Evolutionary conservation across 92 coral and sea anemone genomes (phyloP).

Genomic region (Heliopora coerulea): DNA sequence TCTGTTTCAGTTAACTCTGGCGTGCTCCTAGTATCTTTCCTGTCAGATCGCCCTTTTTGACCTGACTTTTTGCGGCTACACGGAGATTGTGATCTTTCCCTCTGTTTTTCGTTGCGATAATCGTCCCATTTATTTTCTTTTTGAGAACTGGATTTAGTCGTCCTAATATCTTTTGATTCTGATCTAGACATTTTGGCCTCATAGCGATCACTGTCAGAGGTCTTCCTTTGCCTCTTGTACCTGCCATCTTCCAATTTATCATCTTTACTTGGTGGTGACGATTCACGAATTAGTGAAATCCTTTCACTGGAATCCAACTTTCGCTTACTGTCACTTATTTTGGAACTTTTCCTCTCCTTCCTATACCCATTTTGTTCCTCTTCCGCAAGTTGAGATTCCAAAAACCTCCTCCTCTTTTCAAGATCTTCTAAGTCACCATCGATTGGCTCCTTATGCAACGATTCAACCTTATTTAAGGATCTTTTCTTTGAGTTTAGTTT

Average conservation of each 20-base stretch:
- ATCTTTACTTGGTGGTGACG: slow-evolving; percentile 1
- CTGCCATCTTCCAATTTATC: slow-evolving; percentile 30
- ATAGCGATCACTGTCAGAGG: slow-evolving; percentile 16
- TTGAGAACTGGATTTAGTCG: slow-evolving; percentile 27
- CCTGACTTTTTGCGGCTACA: slow-evolving; percentile 26
- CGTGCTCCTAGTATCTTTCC: neutral
- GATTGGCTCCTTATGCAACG: slow-evolving; percentile 43
- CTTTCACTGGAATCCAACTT: neutral
- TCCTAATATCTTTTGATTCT: slow-evolving; percentile 8
- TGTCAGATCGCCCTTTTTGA: neutral
- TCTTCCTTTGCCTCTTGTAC: slow-evolving; percentile 23
- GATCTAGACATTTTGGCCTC: slow-evolving; percentile 4
- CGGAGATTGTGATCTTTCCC: slow-evolving; percentile 19
- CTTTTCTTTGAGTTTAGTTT: neutral
- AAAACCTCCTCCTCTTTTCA: slow-evolving; percentile 78
- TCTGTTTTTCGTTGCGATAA: slow-evolving; percentile 42
- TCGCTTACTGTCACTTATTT: slow-evolving; percentile 14
- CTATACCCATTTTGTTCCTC: slow-evolving; percentile 14
- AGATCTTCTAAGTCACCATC: slow-evolving; percentile 84
- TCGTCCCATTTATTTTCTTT: slow-evolving; percentile 33
- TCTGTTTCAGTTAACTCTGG: slow-evolving; percentile 20
- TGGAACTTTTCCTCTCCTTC: neutral
- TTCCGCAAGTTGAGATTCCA: slow-evolving; percentile 85
- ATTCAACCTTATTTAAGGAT: slow-evolving; percentile 41
- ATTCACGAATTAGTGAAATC: neutral